Conservation (phyloP, 2,888 invertebrate species). For the Strigamia crassipes region DNA sequence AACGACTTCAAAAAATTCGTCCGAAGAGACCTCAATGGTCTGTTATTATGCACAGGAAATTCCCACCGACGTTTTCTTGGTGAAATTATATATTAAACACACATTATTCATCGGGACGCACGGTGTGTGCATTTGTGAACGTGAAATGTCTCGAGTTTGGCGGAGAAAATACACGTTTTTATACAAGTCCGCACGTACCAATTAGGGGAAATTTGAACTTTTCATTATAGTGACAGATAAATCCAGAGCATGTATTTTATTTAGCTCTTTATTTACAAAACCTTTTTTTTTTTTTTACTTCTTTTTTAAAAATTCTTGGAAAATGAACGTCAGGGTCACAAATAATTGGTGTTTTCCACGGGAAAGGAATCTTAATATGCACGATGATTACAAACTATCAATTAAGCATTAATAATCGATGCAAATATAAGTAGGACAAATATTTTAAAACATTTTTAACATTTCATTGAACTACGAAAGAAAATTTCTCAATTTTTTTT, state of each 20-base stretch:
- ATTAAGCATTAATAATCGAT: background rate
- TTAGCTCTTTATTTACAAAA: slow-evolving; percentile 4
- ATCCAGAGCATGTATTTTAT: slow-evolving; percentile 42
- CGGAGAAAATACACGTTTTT: slow-evolving; percentile 40
- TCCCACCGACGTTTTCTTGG: slow-evolving; percentile 42
- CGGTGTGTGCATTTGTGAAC: slow-evolving; percentile 8
- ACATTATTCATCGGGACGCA: slow-evolving; percentile 39
- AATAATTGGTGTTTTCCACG: slow-evolving; percentile 35
- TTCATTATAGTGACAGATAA: slow-evolving; percentile 37
- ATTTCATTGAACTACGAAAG: too few relatives aligned
- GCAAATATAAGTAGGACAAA: background rate
- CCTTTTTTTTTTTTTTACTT: background rate
- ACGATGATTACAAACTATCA: background rate
- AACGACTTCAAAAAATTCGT: slow-evolving; percentile 39
- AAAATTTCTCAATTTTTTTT: too few relatives aligned
- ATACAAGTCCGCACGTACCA: background rate
- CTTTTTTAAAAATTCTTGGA: slow-evolving; percentile 12
- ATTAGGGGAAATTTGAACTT: slow-evolving; percentile 42
- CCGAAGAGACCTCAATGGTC: slow-evolving; percentile 10
- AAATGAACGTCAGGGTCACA: slow-evolving; percentile 34
- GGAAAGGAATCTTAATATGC: background rate
- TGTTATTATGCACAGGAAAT: slow-evolving; percentile 42
- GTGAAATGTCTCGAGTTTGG: slow-evolving; percentile 39
- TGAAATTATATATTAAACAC: slow-evolving; percentile 39
- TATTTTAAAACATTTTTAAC: too few relatives aligned